Base-by-base conservation (phyloP, 1,140 invertebrate species). In the Ips typographus region DNA sequence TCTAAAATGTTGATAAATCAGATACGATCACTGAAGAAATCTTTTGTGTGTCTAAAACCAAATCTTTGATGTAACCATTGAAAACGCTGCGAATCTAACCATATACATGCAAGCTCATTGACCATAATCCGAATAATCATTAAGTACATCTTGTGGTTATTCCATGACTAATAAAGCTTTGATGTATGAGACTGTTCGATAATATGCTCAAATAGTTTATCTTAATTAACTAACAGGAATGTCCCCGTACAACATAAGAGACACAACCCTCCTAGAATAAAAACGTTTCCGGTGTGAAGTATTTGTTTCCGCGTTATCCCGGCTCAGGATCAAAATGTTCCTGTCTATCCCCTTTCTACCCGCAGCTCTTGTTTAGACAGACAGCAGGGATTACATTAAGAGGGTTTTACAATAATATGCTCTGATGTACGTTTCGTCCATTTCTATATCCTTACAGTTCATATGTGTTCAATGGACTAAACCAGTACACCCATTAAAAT, bases 221-320 rank as follows among this genome's bases (percentile, higher is more conserved):
- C 44, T 49, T 49, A 6, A 49, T 49, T 56, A 7, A 37, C 53
- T 36, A 56, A 56, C 53, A 56, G 22, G 22, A 49, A 55, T 55
- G 37, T 36, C 47, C 59, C 59, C 38, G 41, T 61, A 58, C 41
- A 58, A 47, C 5, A 61, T 40, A 40, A 5, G 7, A 38, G 8
- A 42, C 22, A 37, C 59, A 61, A 47, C 61, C 51, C 41, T 53
- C 51, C 2, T 6, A 53, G 51, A 64, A 52, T 52, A 64, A 64
- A 64, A 52, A 51, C 61, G 40, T 64, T 64, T 64, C 61, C 61
- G 61, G 61, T 64, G 41, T 41, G 56, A 37, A 64, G 61, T 64
- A 53, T 64, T 64, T 64, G 61, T 64, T 64, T 64, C 61, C 61
- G 61, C 41, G 61, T 64, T 64, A 64, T 64, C 22, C 61, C 61